phyloP scores from a whole-genome alignment of 2,888 invertebrate species.

The Polylopha cassiicola region DNA sequence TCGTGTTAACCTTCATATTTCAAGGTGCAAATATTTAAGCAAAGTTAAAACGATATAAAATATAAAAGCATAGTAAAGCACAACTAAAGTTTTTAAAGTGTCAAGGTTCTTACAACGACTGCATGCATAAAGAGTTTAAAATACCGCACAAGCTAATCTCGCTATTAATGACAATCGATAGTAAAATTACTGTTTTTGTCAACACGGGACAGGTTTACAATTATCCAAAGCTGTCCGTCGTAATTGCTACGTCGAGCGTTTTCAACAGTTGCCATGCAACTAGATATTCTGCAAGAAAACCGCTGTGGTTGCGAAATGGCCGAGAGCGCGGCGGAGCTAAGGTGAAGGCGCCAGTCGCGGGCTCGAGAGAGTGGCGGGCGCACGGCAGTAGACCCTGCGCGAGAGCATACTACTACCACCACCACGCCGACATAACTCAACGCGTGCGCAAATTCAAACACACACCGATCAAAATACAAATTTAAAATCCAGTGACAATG shows the following conservation, averaged over 20 bases:
- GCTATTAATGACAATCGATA: conserved; percentile 20
- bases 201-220: conserved; percentile 18
- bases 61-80: no score
- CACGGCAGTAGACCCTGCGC: conserved; percentile 47
- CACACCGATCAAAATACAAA: background rate
- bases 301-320: conserved; percentile 67
- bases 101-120: no score
- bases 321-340: conserved; percentile 56
- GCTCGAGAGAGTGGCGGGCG: conserved; percentile 59
- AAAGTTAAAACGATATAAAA: no score
- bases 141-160: conserved; percentile 12
- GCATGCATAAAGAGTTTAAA: no score
- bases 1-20: no score
- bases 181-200: conserved; percentile 19
- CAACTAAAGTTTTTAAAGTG: no score
- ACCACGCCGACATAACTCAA: conserved; percentile 24
- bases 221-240: conserved; percentile 6
- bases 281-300: conserved; percentile 65
- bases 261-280: conserved; percentile 72
- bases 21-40: no score
- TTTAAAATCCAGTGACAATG: conserved; percentile 18
- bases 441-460: conserved; percentile 28
- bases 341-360: conserved; percentile 59
- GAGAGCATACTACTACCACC: conserved; percentile 27
- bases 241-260: conserved; percentile 37